Conservation (phyloP, 2,888 invertebrate genomes). For the Antheraea assamensis region DNA sequence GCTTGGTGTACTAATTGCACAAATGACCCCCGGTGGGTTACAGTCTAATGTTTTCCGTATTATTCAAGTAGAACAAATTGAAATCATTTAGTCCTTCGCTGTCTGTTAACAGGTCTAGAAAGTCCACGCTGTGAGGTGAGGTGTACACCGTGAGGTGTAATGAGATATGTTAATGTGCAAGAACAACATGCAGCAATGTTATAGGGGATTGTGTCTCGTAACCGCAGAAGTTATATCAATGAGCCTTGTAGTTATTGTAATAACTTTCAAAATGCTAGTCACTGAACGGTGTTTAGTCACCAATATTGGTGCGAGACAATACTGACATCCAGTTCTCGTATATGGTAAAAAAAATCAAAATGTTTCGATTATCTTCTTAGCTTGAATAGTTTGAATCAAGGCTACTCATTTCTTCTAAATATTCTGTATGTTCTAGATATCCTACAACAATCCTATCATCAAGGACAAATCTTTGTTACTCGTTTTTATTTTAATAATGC, state of each 20-base stretch:
- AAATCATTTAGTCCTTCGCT: not conserved
- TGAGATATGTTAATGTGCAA: not conserved
- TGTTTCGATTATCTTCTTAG: too few relatives aligned
- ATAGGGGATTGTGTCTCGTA: too few relatives aligned
- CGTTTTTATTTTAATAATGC: conserved; percentile 40
- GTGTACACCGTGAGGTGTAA: not conserved
- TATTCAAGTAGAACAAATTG: not conserved
- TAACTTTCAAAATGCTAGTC: not conserved
- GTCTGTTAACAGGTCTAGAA: not conserved
- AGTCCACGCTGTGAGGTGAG: not conserved
- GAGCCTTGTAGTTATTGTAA: not conserved
- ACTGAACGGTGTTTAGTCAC: not conserved
- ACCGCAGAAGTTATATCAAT: not conserved
- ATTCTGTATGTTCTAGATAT: not conserved
- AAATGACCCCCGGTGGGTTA: conserved; percentile 22
- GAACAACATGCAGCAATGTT: too few relatives aligned
- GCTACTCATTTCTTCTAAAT: not conserved
- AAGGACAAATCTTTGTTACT: not conserved
- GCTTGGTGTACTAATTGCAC: conserved; percentile 36
- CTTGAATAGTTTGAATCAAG: too few relatives aligned
- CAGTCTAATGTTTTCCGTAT: not conserved
- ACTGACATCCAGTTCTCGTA: too few relatives aligned
- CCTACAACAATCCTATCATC: not conserved
- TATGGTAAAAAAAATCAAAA: too few relatives aligned
- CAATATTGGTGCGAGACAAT: not conserved